A percentile compares a stretch with the other conserved stretches of the same genome.
These are phyloP conservation scores for Pediacus dermestoides DNA, from an alignment of 2,888 invertebrate species.

Conservation along the genomic window DNA sequence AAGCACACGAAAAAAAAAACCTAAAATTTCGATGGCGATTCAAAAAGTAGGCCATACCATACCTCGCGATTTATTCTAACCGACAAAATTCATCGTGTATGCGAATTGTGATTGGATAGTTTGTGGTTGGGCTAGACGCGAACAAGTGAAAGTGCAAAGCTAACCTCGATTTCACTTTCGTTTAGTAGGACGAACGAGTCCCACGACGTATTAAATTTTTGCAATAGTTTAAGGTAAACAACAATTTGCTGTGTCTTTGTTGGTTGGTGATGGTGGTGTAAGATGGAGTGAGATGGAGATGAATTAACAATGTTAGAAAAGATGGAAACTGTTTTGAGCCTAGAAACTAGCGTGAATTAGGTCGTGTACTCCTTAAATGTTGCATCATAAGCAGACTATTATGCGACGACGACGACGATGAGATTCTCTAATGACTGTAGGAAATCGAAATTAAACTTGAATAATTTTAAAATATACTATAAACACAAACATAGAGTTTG, in stretches of 20 bases:
- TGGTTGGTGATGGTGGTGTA: slow-evolving; percentile 10
- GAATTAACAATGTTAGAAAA: slow-evolving; percentile 7
- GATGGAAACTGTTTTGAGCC: slow-evolving; percentile 28
- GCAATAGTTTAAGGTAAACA: slow-evolving; percentile 32
- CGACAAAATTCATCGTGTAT: slow-evolving; percentile 43
- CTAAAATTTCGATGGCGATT: too few species aligned
- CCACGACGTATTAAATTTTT: slow-evolving; percentile 40
- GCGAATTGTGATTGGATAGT: slow-evolving; percentile 43
- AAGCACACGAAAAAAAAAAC: too few species aligned
- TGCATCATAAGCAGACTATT: slow-evolving; percentile 47
- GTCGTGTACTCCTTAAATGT: slow-evolving; percentile 49
- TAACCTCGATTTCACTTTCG: slow-evolving; percentile 54
- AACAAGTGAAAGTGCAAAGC: slow-evolving; percentile 52
- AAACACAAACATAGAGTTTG: too few species aligned
- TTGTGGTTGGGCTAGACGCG: slow-evolving; percentile 47
- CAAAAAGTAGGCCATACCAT: slow-evolving; percentile 45
- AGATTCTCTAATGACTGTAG: slow-evolving; percentile 36
- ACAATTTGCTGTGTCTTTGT: slow-evolving; percentile 25
- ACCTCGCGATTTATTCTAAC: slow-evolving; percentile 46
- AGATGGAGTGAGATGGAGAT: slow-evolving; percentile 18
- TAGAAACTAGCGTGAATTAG: slow-evolving; percentile 49
- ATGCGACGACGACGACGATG: slow-evolving; percentile 41
- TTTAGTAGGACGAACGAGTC: slow-evolving; percentile 53
- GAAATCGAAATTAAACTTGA: slow-evolving; percentile 24
- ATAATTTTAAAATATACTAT: too few species aligned